Base-by-base conservation (phyloP, 2,888 invertebrate genomes). In the Acanthococcus lagerstroemiae region DNA sequence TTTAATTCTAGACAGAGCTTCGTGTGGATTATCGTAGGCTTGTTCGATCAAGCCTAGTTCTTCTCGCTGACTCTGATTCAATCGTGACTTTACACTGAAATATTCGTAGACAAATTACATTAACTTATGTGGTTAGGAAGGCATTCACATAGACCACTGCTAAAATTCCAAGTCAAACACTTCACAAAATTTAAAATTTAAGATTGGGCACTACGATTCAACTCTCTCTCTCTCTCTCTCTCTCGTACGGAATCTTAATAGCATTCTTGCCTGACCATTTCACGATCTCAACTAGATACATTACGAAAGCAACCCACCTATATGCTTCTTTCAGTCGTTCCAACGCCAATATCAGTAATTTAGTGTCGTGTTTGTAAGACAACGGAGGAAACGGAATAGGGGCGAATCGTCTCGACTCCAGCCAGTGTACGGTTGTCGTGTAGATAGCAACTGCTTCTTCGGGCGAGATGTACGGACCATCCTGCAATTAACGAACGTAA, bases 401-500 rank as follows among this genome's bases (percentile, higher is more conserved):
- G 1, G 97, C 96, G 79, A 99, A 99, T 70, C 99, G 83, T 55
- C 99, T 82, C 0, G 95, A 96, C 77, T 99, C 99, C 69, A 99
- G 80, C 99, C 99, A 99, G 80, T 99, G 99, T 0, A 99, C 99
- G 1, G 97, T 97, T 1, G 97, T 99, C 0, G 99, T 99, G 77
- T 99, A 99, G 75, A 99, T 99, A 27, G 99, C 99, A 15, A 99
- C 97, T 21, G 99, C 99, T 81, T 99, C 99, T 77, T 99, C 99
- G 0, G 99, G 96, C 1, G 95, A 95, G 73, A 99, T 95, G 79
- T 99, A 99, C 0, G 99, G 99, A 58, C 99, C 99, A 77, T 99
- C 99, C 83, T 86, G 72, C 2, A 55, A 55, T n/a, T n/a, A n/a
- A 55, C 30, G 19, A 7, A 57, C 24, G 7, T 12, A 19, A 19